Evolutionary conservation across 1,140 invertebrate genomes (phyloP).

Genomic region (Nautilus pompilius): DNA sequence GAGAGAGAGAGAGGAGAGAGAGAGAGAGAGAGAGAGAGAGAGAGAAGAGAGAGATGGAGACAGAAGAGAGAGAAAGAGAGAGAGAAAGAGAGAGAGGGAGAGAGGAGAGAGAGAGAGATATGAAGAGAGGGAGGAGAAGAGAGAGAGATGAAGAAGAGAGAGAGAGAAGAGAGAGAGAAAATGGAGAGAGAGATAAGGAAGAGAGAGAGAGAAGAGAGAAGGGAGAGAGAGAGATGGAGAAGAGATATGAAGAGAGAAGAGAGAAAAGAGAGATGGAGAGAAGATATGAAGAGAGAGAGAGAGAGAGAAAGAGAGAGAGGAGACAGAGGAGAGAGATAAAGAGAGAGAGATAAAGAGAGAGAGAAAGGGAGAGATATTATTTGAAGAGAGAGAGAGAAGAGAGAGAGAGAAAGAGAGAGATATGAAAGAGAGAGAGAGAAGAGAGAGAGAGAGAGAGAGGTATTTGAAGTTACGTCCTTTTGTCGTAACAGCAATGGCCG

Average conservation of each 20-base stretch:
- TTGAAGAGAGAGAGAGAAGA: too few species aligned
- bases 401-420: too few species aligned
- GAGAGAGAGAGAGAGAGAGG: too few species aligned
- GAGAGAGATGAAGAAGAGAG: slow-evolving; percentile 2
- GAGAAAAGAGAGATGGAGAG: slow-evolving; percentile 7
- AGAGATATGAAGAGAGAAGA: slow-evolving; percentile 6
- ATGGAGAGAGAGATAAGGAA: background rate
- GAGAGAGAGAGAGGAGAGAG: background rate
- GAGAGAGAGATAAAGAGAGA: slow-evolving; percentile 10
- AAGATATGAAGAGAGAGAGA: background rate
- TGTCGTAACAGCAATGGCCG: too few species aligned
- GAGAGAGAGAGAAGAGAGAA: background rate
- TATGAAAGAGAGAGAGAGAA: too few species aligned
- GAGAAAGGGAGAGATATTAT: slow-evolving; percentile 2
- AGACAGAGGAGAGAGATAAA: slow-evolving; percentile 1
- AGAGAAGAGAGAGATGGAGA: background rate
- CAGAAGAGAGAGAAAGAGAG: background rate
- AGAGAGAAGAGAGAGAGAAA: slow-evolving; percentile 1
- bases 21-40: slow-evolving; percentile 2
- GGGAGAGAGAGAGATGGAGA: background rate
- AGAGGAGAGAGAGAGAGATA: background rate
- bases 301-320: slow-evolving; percentile 2
- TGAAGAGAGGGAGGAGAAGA: background rate
- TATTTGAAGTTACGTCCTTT: too few species aligned
- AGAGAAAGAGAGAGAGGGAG: background rate